Evolutionary conservation across 1,140 invertebrate genomes (phyloP), one percentile per base, ranked within the genome.

Genomic region (Sitobion miscanthi): DNA sequence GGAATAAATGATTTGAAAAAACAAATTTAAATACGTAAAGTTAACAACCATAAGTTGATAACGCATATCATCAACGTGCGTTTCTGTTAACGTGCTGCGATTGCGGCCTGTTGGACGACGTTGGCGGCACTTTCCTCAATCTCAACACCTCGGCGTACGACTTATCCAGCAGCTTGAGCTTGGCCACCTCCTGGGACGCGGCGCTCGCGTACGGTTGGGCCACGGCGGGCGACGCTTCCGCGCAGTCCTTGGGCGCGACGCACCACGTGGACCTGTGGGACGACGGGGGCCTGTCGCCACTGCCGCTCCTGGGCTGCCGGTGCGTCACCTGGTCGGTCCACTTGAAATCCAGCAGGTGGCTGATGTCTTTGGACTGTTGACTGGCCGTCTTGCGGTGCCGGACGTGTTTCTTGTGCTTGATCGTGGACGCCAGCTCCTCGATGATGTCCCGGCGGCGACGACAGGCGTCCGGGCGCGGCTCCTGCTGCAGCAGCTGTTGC

Each of bases 81-180:
- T 49, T 91, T 30, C 42, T 35, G 57, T n/a, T 90, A 35, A 54
- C n/a, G 82, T 86, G 54, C 25, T 86, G 91, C 77, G 91, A 86
- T 30, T 85, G 91, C 49, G 91, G 91, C 38, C 91, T 25, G 82
- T 69, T 86, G 4, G 54, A 30, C n/a, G 52, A 42, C 38, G 77
- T 25, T 14, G 30, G 17, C 8, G 38, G 77, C 20, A 25, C 17
- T 89, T 94, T 94, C 86, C 94, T 93, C 52, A 94, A 90, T 47
- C 97, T 96, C 23, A 98, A 95, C 8, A 97, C 97, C 95, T 98
- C 97, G 1, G 97, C 97, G 94, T 98, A 98, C 8, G 97, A 97
- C 94, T 97, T 96, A 94, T 98, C 97, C 49, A 98, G 95, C 94
- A 97, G 96, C 95, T 97, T 97, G 85, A 98, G 95, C 94, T 97